These are phyloP conservation scores for Euleptes europaea DNA, from an alignment of 2,113 vertebrate species.

Conservation along the genomic window DNA sequence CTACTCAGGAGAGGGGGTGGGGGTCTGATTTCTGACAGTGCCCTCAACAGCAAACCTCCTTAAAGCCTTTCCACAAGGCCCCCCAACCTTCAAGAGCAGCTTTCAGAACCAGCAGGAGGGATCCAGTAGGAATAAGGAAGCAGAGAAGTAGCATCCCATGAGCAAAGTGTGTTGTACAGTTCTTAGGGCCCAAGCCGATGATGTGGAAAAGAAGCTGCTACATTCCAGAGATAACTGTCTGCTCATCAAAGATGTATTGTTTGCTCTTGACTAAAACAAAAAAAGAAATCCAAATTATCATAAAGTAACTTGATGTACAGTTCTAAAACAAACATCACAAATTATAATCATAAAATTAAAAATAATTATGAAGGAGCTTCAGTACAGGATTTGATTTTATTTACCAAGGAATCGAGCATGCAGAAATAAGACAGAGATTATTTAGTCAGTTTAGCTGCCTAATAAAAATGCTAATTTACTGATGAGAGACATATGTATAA, in stretches of 20 bases:
- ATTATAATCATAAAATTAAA: not conserved
- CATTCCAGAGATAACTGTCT: not conserved
- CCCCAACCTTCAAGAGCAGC: no score
- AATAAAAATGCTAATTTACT: constrained; percentile 20
- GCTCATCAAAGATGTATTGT: not conserved
- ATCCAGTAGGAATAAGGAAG: no score
- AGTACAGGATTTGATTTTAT: not conserved
- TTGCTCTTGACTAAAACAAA: not conserved
- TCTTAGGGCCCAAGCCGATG: not conserved
- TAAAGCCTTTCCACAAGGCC: no score
- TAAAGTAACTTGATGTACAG: not conserved
- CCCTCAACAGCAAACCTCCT: no score
- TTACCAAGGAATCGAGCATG: not conserved
- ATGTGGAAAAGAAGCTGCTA: not conserved
- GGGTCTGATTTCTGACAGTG: no score
- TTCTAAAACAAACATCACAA: not conserved
- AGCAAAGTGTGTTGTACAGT: not conserved
- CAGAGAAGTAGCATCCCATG: no score
- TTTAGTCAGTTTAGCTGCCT: not conserved
- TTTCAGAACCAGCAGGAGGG: no score
- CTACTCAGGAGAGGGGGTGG: no score
- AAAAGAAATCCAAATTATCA: not conserved
- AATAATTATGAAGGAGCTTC: constrained; percentile 5
- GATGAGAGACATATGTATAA: constrained; percentile 1
- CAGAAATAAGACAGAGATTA: not conserved